These are phyloP conservation scores for Craterocephalus amniculus DNA, from an alignment of 2,797 vertebrate species.

Conservation along the genomic window DNA sequence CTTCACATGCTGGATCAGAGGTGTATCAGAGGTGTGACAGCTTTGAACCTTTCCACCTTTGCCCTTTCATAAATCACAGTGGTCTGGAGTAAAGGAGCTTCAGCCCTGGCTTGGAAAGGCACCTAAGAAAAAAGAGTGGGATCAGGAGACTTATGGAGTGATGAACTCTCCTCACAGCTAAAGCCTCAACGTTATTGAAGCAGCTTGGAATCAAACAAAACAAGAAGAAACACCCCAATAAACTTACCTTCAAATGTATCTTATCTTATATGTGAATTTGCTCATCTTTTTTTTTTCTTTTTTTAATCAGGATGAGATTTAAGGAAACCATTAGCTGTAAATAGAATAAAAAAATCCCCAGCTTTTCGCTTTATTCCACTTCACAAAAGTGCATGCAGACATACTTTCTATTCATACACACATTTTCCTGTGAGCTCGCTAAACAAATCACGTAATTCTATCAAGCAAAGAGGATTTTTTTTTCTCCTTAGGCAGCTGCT, in stretches of 20 bases:
- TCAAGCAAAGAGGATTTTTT: background rate
- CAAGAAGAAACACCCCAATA: background rate
- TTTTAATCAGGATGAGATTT: too few relatives aligned
- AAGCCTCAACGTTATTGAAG: background rate
- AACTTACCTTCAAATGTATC: background rate
- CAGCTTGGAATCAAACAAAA: background rate
- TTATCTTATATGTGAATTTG: too few relatives aligned
- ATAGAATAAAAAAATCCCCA: background rate
- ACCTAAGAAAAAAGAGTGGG: background rate
- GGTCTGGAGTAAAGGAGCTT: background rate
- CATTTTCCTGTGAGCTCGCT: conserved; percentile 10
- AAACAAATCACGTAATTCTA: conserved; percentile 8
- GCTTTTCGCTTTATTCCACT: background rate
- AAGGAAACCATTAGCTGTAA: too few relatives aligned
- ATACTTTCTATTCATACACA: conserved; percentile 1
- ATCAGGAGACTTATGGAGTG: background rate
- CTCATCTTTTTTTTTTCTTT: too few relatives aligned
- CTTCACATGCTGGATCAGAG: background rate
- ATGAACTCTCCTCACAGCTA: background rate
- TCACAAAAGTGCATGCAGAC: conserved; percentile 10
- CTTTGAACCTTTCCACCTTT: background rate
- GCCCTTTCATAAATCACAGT: background rate
- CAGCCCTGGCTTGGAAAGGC: too few relatives aligned
- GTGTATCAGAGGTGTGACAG: background rate
- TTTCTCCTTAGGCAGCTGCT: conserved; percentile 16